Percentiles rank a stretch among this genome's conserved stretches.
These are phyloP conservation scores for Anoplius nigerrimus DNA, from an alignment of 2,888 invertebrate species.

Conservation along the genomic window DNA sequence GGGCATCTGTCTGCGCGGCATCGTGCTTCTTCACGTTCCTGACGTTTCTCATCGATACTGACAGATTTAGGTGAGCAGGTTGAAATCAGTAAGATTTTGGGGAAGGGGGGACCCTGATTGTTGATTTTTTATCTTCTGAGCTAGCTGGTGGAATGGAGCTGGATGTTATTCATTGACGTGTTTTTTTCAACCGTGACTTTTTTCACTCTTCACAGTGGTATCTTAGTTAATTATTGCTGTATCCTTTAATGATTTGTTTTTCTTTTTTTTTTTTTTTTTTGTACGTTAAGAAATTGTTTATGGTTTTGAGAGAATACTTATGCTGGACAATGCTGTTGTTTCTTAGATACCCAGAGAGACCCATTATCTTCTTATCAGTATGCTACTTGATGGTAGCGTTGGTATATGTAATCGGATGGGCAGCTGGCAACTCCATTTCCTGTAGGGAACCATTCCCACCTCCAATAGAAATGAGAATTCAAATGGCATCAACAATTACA, in stretches of 20 bases:
- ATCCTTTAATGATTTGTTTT: neutral
- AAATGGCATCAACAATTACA: slow-evolving; percentile 89
- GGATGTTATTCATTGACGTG: too few relatives aligned
- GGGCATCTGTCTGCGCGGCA: slow-evolving; percentile 92
- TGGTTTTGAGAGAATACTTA: too few relatives aligned
- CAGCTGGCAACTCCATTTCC: slow-evolving; percentile 87
- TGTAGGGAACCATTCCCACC: slow-evolving; percentile 90
- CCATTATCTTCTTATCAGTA: slow-evolving; percentile 96
- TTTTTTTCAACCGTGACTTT: too few relatives aligned
- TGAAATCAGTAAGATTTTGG: too few relatives aligned
- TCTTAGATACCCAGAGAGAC: slow-evolving; percentile 93
- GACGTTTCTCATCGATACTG: slow-evolving; percentile 95
- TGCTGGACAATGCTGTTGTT: too few relatives aligned
- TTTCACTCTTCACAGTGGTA: too few relatives aligned
- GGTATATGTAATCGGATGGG: slow-evolving; percentile 92
- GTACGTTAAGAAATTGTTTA: too few relatives aligned
- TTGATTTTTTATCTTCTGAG: too few relatives aligned
- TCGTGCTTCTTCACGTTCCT: slow-evolving; percentile 95
- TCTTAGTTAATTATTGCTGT: too few relatives aligned
- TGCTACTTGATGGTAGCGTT: slow-evolving; percentile 97
- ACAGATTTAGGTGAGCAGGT: slow-evolving; percentile 83
- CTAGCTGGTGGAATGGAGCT: too few relatives aligned
- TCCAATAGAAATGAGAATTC: slow-evolving; percentile 82
- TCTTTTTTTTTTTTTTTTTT: slow-evolving; percentile 7
- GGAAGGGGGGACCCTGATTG: too few relatives aligned